Evolutionary conservation across 2,888 invertebrate genomes (phyloP), one percentile per base, ranked within the genome.

Genomic region (Eumacrocentrus americanus): DNA sequence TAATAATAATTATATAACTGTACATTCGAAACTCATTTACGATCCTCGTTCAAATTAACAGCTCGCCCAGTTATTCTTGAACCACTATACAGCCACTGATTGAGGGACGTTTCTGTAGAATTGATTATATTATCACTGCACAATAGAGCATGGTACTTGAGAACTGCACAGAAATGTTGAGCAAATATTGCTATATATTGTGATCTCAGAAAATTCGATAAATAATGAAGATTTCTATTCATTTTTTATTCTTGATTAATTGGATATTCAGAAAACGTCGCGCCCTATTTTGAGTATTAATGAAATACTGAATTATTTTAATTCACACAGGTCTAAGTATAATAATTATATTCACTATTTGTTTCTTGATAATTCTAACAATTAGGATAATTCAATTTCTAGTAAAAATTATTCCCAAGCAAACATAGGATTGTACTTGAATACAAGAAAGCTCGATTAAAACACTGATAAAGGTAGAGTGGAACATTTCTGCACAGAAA

Each of bases 1-100:
- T 70, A 71, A 71, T 66, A 70, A 70, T 67, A 62, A 68, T 67
- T 72, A 70, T 66, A 64, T 72, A 76, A 73, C 76, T 79, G 76
- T 78, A 78, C 78, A 78, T 67, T 65, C 60, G 72, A 69, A 74
- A 75, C 73, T 69, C 54, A 70, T 67, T 66, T 61, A 64, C 62
- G 29, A n/a, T n/a, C n/a, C n/a, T n/a, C n/a, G 29, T 29, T 29
- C 29, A 29, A 29, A 29, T 29, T 29, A 4, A 29, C 29, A 9
- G n/a, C n/a, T n/a, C n/a, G n/a, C n/a, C n/a, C n/a, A n/a, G n/a
- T n/a, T n/a, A n/a, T n/a, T n/a, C n/a, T n/a, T n/a, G n/a, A n/a
- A n/a, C n/a, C n/a, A n/a, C n/a, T n/a, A n/a, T n/a, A n/a, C n/a
- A 59, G 53, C 48, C 53, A 42, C 22, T 4, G 35, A 53, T n/a